Evolutionary conservation across 2,888 invertebrate genomes (phyloP).

Genomic region (Euplexia lucipara): DNA sequence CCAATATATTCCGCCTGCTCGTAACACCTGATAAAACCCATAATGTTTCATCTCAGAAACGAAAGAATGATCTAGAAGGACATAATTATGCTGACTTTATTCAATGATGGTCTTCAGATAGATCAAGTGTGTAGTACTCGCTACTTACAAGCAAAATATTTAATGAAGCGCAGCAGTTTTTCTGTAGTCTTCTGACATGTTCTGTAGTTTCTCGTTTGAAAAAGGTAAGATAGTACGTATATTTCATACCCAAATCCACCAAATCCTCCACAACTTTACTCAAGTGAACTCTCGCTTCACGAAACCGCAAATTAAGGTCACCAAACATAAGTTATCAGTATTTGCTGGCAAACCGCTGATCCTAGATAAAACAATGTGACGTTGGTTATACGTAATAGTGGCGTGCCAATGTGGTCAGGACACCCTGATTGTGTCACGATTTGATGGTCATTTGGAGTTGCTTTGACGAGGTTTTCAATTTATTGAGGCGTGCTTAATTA

Average conservation of each 20-base stretch:
- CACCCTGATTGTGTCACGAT: conserved; percentile 19
- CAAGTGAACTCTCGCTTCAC: conserved; percentile 29
- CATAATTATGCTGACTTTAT: too few species aligned
- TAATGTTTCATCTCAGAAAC: too few species aligned
- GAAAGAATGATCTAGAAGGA: too few species aligned
- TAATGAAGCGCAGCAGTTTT: too few species aligned
- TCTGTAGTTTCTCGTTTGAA: too few species aligned
- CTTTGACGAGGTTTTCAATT: conserved; percentile 27
- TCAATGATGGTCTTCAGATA: too few species aligned
- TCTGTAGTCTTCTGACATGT: too few species aligned
- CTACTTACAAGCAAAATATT: too few species aligned
- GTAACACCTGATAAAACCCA: too few species aligned
- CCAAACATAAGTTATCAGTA: conserved; percentile 52
- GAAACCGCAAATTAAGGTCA: conserved; percentile 57
- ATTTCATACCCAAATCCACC: not conserved
- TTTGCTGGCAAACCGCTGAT: conserved; percentile 50
- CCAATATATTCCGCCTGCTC: too few species aligned
- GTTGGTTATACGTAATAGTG: conserved; percentile 37
- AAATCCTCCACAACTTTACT: conserved; percentile 19
- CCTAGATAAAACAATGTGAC: conserved; percentile 54
- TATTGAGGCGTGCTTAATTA: conserved; percentile 3
- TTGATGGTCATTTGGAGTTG: conserved; percentile 23
- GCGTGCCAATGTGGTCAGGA: conserved; percentile 40
- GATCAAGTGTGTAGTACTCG: too few species aligned
- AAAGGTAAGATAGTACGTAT: too few species aligned